Percentiles rank a stretch among this genome's conserved stretches.
phyloP scores from a whole-genome alignment of 2,888 invertebrate genomes.

The Tipula vernalis region DNA sequence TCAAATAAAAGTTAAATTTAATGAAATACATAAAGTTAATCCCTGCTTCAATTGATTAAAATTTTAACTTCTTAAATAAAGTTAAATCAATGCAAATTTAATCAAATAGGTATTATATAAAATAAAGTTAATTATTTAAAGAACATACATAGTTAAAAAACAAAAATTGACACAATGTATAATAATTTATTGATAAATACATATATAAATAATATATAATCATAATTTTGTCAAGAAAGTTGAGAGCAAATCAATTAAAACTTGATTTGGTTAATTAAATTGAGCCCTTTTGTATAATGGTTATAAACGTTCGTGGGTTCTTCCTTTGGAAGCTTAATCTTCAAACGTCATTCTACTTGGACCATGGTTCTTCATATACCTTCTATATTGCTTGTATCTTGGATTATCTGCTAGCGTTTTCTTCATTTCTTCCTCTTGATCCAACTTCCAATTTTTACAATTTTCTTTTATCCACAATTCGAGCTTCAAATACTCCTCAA shows the following conservation, averaged over 20 bases:
- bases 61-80: too few species aligned
- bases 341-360: constrained; percentile 86
- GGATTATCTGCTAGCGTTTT: constrained; percentile 75
- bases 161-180: background rate
- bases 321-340: constrained; percentile 38
- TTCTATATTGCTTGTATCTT: constrained; percentile 74
- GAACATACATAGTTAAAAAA: background rate
- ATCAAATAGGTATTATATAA: too few species aligned
- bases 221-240: background rate
- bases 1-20: too few species aligned
- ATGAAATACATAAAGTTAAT: too few species aligned
- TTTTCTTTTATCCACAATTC: constrained; percentile 77
- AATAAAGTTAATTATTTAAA: too few species aligned
- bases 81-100: too few species aligned
- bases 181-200: background rate
- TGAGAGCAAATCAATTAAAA: background rate
- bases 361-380: constrained; percentile 84
- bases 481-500: constrained; percentile 54
- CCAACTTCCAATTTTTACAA: constrained; percentile 63
- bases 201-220: background rate
- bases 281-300: background rate
- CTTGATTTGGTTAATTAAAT: background rate
- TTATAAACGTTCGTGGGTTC: background rate
- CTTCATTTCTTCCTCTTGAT: constrained; percentile 75
- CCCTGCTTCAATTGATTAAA: too few species aligned